Base-by-base conservation (phyloP, 1,140 invertebrate genomes). In the Drosophila auraria region DNA sequence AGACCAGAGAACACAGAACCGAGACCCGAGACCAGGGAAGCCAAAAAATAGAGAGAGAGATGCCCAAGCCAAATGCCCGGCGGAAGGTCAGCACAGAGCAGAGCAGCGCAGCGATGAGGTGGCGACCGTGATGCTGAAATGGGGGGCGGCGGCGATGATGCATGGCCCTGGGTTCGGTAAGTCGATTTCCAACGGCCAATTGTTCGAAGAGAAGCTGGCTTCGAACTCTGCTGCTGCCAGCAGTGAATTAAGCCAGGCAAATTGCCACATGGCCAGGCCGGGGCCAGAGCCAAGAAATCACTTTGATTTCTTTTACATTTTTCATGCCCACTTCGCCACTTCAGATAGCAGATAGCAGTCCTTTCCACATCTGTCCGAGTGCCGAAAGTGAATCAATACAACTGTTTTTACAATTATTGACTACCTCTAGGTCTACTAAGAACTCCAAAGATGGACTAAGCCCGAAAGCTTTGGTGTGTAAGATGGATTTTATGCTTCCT, bases 151-250 rank as follows among this genome's bases (percentile, higher is more conserved):
- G 23, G 58, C 30, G 53, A 20, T 62, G 78, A 82, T 86, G 47
- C 68, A 82, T 83, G 58, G 53, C 44, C 50, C 33, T 53, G 59
- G 74, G 80, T 82, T 77, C 56, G 70, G 50, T 56, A 82, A 82
- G 83, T 79, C 80, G 58, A 82, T 74, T 86, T 81, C 42, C 40
- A 27, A 23, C 17, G 50, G 63, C 50, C 63, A 64, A 74, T 76
- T 79, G 49, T 51, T 60, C 27, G 25, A 56, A 30, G 50, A 8
- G n/a, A 33, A 30, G 15, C 11, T 53, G 14, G 25, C 36, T 36
- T 54, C 12, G 27, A 54, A 33, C 50, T 20, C 20, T 20, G 20
- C 76, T 38, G 40, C 66, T 20, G 63, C 27, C 17, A 5, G 33
- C 30, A 72, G 51, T 72, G 68, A 42, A 72, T 73, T 73, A 72